A percentile compares a stretch with the other conserved stretches of the same genome.
phyloP scores from a whole-genome alignment of 2,113 vertebrate species.

The Pterocles orientalis region DNA sequence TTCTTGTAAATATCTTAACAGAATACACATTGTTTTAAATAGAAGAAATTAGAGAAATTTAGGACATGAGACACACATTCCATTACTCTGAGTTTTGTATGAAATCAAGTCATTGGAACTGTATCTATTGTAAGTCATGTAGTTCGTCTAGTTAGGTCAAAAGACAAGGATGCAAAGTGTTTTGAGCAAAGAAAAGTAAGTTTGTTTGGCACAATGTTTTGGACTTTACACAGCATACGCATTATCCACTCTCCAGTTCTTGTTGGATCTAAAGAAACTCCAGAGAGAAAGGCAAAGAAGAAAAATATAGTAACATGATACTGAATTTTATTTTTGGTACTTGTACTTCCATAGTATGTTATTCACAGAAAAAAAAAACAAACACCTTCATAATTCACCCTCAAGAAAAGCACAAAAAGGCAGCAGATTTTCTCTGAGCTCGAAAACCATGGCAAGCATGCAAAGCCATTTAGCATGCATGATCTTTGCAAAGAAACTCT shows the following conservation, averaged over 20 bases:
- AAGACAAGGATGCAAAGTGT: conserved; percentile 62
- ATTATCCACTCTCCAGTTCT: conserved; percentile 49
- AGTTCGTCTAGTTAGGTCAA: conserved; percentile 62
- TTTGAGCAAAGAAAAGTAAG: conserved; percentile 65
- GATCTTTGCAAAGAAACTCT: not conserved
- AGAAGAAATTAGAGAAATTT: not conserved
- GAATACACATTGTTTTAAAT: not conserved
- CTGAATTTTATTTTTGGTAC: not conserved
- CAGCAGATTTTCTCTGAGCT: not conserved
- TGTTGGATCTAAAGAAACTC: conserved; percentile 60
- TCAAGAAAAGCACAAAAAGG: not conserved
- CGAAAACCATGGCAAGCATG: not conserved
- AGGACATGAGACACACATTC: not conserved
- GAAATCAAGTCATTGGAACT: conserved; percentile 54
- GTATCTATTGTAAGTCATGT: conserved; percentile 52
- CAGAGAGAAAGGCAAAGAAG: conserved; percentile 1
- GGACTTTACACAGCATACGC: conserved; percentile 38
- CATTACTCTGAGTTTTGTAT: conserved; percentile 45
- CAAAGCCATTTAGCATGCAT: not conserved
- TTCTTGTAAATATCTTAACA: not conserved
- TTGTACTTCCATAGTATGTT: not conserved
- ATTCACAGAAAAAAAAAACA: not conserved
- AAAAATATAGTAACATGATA: not conserved
- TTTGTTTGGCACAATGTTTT: conserved; percentile 65
- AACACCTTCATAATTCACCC: not conserved